phyloP scores from a whole-genome alignment of 1,140 invertebrate genomes.

The Apis cerana region DNA sequence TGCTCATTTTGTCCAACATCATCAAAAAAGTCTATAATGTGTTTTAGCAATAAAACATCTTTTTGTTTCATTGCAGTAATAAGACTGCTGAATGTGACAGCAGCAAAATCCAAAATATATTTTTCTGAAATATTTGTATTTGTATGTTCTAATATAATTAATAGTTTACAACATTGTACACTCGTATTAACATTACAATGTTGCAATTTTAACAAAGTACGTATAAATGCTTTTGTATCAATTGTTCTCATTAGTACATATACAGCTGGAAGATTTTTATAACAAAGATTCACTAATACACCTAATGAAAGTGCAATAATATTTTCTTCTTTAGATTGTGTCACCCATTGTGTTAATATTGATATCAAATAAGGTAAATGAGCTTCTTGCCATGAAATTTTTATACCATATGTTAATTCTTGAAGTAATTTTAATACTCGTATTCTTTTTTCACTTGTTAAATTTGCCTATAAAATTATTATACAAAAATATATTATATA shows the following conservation, averaged over 20 bases:
- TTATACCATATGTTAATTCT: slow-evolving; percentile 87
- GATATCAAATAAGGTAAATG: slow-evolving; percentile 84
- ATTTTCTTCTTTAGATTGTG: slow-evolving; percentile 82
- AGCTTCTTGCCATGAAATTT: slow-evolving; percentile 87
- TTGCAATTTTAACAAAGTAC: slow-evolving; percentile 82
- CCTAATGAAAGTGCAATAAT: slow-evolving; percentile 84
- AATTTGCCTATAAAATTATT: slow-evolving; percentile 62
- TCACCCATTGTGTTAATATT: slow-evolving; percentile 84
- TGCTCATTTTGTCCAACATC: slow-evolving; percentile 78
- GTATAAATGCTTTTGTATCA: slow-evolving; percentile 84
- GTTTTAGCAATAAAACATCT: slow-evolving; percentile 80
- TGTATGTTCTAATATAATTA: slow-evolving; percentile 82
- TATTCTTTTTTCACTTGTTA: slow-evolving; percentile 77
- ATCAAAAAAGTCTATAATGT: slow-evolving; percentile 83
- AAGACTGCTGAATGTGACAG: slow-evolving; percentile 80
- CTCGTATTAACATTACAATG: slow-evolving; percentile 76
- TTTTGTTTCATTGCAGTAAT: slow-evolving; percentile 78
- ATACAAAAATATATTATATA: slow-evolving; percentile 12
- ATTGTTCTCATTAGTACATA: slow-evolving; percentile 85
- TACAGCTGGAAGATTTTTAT: slow-evolving; percentile 86
- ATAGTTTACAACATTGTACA: slow-evolving; percentile 82
- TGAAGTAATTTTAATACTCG: slow-evolving; percentile 80
- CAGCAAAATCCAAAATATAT: slow-evolving; percentile 80
- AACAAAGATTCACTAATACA: slow-evolving; percentile 87
- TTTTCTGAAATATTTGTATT: slow-evolving; percentile 80